These are phyloP conservation scores for Ylistrum balloti DNA, from an alignment of 1,140 invertebrate genomes.

Conservation along the genomic window DNA sequence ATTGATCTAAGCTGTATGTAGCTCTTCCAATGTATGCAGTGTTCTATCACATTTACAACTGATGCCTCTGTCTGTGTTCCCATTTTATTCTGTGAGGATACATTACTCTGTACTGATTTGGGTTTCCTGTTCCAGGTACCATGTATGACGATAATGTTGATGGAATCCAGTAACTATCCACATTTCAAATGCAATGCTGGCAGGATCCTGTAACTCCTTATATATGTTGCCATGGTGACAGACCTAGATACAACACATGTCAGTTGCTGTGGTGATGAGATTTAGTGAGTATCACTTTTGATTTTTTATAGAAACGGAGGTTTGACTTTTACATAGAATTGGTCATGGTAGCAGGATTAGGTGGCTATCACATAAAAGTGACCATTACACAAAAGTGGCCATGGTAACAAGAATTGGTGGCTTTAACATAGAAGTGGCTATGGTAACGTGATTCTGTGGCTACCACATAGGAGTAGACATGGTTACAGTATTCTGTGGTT, in stretches of 20 bases:
- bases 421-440: background rate
- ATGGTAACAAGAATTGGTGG: background rate
- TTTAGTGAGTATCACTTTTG: background rate
- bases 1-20: constrained; percentile 35
- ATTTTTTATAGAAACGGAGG: background rate
- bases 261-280: background rate
- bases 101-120: constrained; percentile 6
- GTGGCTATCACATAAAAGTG: background rate
- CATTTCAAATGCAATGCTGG: background rate
- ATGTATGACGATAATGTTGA: background rate
- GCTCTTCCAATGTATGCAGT: constrained; percentile 32
- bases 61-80: background rate
- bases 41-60: constrained; percentile 27
- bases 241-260: background rate
- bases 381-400: background rate
- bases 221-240: constrained; percentile 13
- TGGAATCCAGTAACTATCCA: background rate
- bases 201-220: background rate
- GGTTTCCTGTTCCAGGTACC: background rate
- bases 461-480: background rate
- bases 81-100: background rate
- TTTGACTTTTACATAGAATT: background rate
- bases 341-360: background rate
- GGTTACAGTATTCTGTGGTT: background rate
- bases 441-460: background rate